phyloP scores from a whole-genome alignment of 2,113 vertebrate genomes.

The Tyrannus savana region DNA sequence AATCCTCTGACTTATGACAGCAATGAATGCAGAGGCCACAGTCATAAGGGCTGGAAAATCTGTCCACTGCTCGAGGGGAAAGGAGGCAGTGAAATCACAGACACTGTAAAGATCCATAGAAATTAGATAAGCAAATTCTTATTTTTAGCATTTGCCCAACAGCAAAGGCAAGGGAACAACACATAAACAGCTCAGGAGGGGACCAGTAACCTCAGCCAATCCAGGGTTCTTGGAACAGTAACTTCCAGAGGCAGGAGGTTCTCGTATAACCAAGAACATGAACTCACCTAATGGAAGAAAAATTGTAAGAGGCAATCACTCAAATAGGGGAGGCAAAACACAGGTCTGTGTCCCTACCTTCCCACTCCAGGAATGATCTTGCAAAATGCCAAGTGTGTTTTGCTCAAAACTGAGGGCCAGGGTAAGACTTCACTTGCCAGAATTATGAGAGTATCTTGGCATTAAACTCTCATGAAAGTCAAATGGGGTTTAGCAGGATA shows the following conservation, averaged over 20 bases:
- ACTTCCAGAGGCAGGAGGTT: not conserved
- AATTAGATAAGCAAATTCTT: conserved; percentile 68
- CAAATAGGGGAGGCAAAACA: not conserved
- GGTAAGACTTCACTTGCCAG: not conserved
- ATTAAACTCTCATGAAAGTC: not conserved
- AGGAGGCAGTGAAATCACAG: conserved; percentile 42
- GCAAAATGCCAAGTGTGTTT: not conserved
- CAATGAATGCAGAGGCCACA: conserved; percentile 26
- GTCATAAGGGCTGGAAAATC: conserved; percentile 47
- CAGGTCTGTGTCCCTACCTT: not conserved
- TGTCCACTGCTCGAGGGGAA: conserved; percentile 44
- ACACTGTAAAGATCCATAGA: conserved; percentile 57
- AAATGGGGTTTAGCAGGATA: not conserved
- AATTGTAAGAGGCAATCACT: not conserved
- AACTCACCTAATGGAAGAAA: not conserved
- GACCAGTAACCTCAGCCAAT: not conserved
- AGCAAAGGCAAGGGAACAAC: conserved; percentile 43
- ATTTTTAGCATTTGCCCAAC: conserved; percentile 61
- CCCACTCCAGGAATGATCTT: not conserved
- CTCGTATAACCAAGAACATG: not conserved
- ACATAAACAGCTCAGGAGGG: conserved; percentile 36
- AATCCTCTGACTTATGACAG: not conserved
- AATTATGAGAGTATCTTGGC: not conserved
- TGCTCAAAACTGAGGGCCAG: not conserved
- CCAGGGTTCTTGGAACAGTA: not conserved